These are phyloP conservation scores for Peribatodes rhomboidaria DNA, from an alignment of 2,888 invertebrate genomes.

Conservation along the genomic window DNA sequence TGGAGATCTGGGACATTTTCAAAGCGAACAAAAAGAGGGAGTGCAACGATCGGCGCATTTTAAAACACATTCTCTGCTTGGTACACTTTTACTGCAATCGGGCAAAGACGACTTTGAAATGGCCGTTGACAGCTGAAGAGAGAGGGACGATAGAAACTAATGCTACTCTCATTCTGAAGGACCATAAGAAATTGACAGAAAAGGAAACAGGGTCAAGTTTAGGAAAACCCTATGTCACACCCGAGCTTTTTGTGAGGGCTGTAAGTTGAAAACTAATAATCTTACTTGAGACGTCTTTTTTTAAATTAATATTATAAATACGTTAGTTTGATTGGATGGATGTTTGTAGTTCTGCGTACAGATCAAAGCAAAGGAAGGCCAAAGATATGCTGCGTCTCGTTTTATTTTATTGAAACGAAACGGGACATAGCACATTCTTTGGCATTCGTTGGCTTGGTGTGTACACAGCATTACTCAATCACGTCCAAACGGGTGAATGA, in stretches of 20 bases:
- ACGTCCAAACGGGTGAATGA: too few relatives aligned
- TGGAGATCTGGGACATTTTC: conserved; percentile 75
- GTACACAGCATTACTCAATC: too few relatives aligned
- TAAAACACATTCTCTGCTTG: conserved; percentile 70
- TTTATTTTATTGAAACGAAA: too few relatives aligned
- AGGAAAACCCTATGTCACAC: conserved; percentile 63
- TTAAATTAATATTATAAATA: too few relatives aligned
- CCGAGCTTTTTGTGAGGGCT: conserved; percentile 58
- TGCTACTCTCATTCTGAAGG: conserved; percentile 55
- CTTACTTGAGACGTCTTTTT: too few relatives aligned
- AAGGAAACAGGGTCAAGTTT: conserved; percentile 46
- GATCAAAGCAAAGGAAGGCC: too few relatives aligned
- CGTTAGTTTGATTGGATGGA: too few relatives aligned
- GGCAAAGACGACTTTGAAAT: conserved; percentile 34
- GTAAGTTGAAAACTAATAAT: background rate
- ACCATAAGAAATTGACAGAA: conserved; percentile 51
- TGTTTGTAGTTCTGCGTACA: too few relatives aligned
- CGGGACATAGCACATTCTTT: too few relatives aligned
- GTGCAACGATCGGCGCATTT: conserved; percentile 57
- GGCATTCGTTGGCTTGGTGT: too few relatives aligned
- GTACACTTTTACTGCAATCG: conserved; percentile 60
- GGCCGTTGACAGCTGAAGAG: conserved; percentile 54
- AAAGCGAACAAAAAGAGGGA: conserved; percentile 59
- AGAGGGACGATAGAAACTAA: conserved; percentile 64
- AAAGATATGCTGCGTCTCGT: too few relatives aligned